These are phyloP conservation scores for Epiblema foenella DNA, from an alignment of 2,888 invertebrate genomes.

Conservation along the genomic window DNA sequence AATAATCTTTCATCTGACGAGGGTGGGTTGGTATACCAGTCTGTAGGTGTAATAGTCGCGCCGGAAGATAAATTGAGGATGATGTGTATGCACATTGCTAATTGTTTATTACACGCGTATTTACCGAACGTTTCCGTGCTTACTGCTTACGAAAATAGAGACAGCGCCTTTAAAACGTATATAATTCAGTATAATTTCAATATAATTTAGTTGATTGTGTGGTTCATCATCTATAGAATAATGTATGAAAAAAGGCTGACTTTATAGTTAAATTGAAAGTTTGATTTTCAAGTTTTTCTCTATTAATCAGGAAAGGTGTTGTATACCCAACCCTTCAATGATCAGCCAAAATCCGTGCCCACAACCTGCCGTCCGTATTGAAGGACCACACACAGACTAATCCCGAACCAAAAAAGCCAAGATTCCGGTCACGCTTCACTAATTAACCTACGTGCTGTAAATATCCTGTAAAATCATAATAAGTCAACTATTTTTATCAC, in stretches of 20 bases:
- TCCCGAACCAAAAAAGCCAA: conserved; percentile 55
- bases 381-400: conserved; percentile 68
- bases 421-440: conserved; percentile 45
- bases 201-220: no score
- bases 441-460: conserved; percentile 41
- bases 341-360: not conserved
- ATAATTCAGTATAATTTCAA: no score
- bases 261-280: no score
- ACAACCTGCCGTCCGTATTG: conserved; percentile 17
- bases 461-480: conserved; percentile 41
- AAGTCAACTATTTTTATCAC: conserved; percentile 51
- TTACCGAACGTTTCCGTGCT: not conserved
- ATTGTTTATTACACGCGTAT: not conserved
- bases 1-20: not conserved
- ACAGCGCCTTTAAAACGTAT: not conserved
- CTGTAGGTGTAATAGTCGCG: not conserved
- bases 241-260: no score
- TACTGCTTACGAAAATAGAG: not conserved
- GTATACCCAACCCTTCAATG: conserved; percentile 12
- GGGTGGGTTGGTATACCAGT: not conserved
- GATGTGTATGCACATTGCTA: no score
- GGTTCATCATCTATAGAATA: no score
- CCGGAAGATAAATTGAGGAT: not conserved
- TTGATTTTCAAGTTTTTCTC: not conserved
- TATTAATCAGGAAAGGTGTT: not conserved